phyloP scores from a whole-genome alignment of 2,113 vertebrate genomes.

The Epinephelus lanceolatus region DNA sequence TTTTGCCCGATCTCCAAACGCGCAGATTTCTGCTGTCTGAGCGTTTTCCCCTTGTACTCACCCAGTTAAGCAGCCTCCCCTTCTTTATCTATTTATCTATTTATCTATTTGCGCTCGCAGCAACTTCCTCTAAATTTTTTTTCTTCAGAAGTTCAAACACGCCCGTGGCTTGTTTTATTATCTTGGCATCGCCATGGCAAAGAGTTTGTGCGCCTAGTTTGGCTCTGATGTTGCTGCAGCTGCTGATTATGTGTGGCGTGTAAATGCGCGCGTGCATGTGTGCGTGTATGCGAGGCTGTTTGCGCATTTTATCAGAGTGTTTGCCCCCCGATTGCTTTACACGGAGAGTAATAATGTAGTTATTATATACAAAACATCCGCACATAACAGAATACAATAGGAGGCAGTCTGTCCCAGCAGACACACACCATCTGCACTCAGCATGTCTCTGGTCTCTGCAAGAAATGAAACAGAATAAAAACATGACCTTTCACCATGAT shows the following conservation, averaged over 20 bases:
- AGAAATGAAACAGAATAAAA: constrained; percentile 69
- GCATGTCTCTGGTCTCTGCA: constrained; percentile 40
- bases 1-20: constrained; percentile 43
- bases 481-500: constrained; percentile 56
- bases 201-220: constrained; percentile 61
- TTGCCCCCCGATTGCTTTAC: constrained; percentile 31
- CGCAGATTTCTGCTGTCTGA: constrained; percentile 56
- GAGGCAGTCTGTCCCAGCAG: constrained; percentile 41
- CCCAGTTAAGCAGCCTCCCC: constrained; percentile 44
- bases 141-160: constrained; percentile 81
- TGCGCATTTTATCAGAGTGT: constrained; percentile 29
- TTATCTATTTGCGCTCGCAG: constrained; percentile 75
- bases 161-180: constrained; percentile 78
- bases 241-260: constrained; percentile 32
- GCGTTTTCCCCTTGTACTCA: constrained; percentile 47
- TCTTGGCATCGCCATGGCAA: constrained; percentile 72
- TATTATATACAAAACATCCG: constrained; percentile 24
- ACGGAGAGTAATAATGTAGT: constrained; percentile 36
- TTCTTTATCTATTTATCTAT: constrained; percentile 79
- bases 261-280: constrained; percentile 4
- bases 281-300: constrained; percentile 16
- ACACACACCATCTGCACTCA: constrained; percentile 26
- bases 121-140: constrained; percentile 79
- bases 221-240: constrained; percentile 38
- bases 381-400: constrained; percentile 35